phyloP scores from a whole-genome alignment of 2,888 invertebrate species.

The Carterocephalus palaemon region DNA sequence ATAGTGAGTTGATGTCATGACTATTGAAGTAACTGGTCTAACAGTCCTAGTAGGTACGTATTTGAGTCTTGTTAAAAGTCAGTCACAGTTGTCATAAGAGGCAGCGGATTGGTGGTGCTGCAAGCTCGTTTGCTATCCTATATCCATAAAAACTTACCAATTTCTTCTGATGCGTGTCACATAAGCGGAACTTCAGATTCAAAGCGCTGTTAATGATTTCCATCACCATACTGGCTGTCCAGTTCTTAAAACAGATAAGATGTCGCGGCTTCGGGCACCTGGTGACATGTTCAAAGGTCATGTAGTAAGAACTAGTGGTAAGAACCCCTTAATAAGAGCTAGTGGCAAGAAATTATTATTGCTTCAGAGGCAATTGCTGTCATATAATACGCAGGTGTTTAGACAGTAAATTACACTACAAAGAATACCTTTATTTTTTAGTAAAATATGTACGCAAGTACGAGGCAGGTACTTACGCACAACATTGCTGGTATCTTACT shows the following conservation, averaged over 20 bases:
- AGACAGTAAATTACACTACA: neutral
- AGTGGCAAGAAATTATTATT: neutral
- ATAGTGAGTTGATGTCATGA: neutral
- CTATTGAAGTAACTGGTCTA: too few species aligned
- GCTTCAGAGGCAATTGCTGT: neutral
- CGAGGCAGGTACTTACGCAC: conserved; percentile 20
- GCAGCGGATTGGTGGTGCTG: too few species aligned
- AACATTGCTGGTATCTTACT: conserved; percentile 17
- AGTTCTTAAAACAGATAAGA: conserved; percentile 63
- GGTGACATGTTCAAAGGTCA: neutral
- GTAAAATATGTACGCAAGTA: neutral
- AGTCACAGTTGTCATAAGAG: too few species aligned
- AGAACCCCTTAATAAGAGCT: neutral
- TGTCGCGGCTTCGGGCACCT: conserved; percentile 41
- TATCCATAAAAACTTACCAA: conserved; percentile 41
- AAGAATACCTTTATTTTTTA: too few species aligned
- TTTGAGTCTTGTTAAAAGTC: too few species aligned
- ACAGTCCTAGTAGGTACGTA: too few species aligned
- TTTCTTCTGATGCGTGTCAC: conserved; percentile 48
- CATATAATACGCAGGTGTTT: neutral
- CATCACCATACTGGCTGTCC: conserved; percentile 52
- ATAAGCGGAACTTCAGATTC: conserved; percentile 43
- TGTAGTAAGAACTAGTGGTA: neutral
- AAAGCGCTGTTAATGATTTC: conserved; percentile 55
- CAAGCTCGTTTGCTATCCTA: too few species aligned